These are phyloP conservation scores for Drosophila imparisetae DNA, from an alignment of 2,888 invertebrate species.

Conservation along the genomic window DNA sequence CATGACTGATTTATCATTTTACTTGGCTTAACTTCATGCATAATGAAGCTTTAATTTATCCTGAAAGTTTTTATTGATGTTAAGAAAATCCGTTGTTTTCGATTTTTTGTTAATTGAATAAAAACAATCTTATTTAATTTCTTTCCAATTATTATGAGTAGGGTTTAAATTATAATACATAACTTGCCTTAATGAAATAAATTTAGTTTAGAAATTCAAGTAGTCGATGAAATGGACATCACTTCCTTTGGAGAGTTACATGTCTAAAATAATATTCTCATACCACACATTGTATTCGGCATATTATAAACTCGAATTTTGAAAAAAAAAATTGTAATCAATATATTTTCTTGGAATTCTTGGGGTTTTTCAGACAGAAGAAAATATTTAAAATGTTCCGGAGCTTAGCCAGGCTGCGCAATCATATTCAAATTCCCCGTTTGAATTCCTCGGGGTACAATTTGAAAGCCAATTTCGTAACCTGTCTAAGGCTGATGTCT, in stretches of 20 bases:
- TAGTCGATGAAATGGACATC: conserved; percentile 30
- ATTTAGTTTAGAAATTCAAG: conserved; percentile 6
- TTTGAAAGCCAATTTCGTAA: conserved; percentile 20
- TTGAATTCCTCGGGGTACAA: conserved; percentile 21
- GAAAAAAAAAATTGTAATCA: conserved; percentile 34
- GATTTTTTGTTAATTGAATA: too few species aligned
- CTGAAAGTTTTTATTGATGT: too few species aligned
- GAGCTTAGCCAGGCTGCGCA: conserved; percentile 46
- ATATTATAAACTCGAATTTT: conserved; percentile 23
- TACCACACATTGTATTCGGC: conserved; percentile 34
- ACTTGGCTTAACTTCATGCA: too few species aligned
- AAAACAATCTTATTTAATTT: too few species aligned
- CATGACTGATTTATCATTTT: conserved; percentile 53
- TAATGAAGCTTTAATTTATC: too few species aligned
- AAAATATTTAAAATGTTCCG: conserved; percentile 52
- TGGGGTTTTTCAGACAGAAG: not conserved
- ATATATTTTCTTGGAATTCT: conserved; percentile 2
- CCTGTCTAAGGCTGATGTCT: not conserved
- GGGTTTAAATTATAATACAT: not conserved
- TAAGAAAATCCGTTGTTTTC: too few species aligned
- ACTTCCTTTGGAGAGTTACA: not conserved
- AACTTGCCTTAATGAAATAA: not conserved
- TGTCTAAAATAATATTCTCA: not conserved
- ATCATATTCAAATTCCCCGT: conserved; percentile 29
- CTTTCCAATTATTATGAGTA: not conserved